These are phyloP conservation scores for Coelopa frigida DNA, from an alignment of 1,140 invertebrate genomes.

Conservation along the genomic window DNA sequence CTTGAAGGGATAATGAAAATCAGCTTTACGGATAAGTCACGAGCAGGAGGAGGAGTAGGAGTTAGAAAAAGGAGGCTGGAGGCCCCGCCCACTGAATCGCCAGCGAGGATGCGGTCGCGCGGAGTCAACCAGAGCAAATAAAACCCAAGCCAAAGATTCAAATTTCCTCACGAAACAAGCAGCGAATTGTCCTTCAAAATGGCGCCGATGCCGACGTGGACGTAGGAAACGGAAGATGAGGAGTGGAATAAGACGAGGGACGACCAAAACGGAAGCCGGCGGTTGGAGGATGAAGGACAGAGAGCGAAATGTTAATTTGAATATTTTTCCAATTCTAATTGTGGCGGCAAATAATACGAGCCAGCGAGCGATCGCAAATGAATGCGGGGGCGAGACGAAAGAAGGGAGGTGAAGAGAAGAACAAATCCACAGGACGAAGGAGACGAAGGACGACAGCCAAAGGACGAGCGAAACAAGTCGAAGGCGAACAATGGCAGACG, in stretches of 20 bases:
- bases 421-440: background rate
- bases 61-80: too few species aligned
- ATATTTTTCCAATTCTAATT: slow-evolving; percentile 45
- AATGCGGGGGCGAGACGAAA: background rate
- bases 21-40: too few species aligned
- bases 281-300: too few species aligned
- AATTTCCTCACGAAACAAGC: background rate
- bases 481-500: slow-evolving; percentile 1
- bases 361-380: background rate
- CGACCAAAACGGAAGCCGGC: slow-evolving; percentile 37
- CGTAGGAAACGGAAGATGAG: slow-evolving; percentile 24
- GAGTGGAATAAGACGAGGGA: slow-evolving; percentile 26
- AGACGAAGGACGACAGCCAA: background rate
- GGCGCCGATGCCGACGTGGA: slow-evolving; percentile 14
- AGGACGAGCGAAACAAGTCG: background rate
- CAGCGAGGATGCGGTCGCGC: too few species aligned
- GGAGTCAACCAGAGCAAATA: background rate
- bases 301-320: slow-evolving; percentile 45
- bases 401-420: background rate
- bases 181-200: background rate
- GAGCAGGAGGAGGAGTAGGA: too few species aligned
- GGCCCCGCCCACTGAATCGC: too few species aligned
- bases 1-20: too few species aligned
- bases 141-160: background rate
- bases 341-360: slow-evolving; percentile 18